Evolutionary conservation across 2,797 vertebrate genomes (phyloP).

Genomic region (Gallinago solitaria): DNA sequence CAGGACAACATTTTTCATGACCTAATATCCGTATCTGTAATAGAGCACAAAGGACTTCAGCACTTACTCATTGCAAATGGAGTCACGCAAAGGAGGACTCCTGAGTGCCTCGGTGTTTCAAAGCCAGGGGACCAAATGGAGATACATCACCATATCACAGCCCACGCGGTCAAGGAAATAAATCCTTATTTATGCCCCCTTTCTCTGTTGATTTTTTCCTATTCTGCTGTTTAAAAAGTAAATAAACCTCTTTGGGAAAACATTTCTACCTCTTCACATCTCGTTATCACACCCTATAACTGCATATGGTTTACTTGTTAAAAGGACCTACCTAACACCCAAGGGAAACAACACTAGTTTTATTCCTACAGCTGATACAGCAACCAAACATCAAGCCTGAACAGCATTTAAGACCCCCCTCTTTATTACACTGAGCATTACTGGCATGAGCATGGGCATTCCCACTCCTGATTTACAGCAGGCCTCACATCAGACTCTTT

Average conservation of each 20-base stretch:
- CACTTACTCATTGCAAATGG: neutral
- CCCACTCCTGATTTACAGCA: neutral
- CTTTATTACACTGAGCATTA: neutral
- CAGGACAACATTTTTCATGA: neutral
- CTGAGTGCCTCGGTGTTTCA: rapidly evolving
- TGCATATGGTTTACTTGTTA: neutral
- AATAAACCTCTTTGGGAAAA: neutral
- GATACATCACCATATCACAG: neutral
- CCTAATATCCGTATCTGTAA: neutral
- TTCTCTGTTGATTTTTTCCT: neutral
- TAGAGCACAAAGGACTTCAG: neutral
- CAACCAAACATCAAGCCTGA: neutral
- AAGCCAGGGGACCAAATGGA: neutral
- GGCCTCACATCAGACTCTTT: neutral
- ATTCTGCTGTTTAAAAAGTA: neutral
- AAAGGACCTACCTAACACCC: neutral
- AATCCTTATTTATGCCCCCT: neutral
- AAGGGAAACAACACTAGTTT: rapidly evolving
- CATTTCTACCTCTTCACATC: neutral
- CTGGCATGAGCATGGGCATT: neutral
- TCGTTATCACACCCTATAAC: neutral
- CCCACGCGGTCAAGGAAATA: neutral
- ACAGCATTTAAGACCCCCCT: neutral
- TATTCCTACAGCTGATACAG: neutral
- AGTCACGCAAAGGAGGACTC: neutral